phyloP scores from a whole-genome alignment of 30 jellyfish, hydroid and myxozoan species.

The Clytia hemisphaerica region DNA sequence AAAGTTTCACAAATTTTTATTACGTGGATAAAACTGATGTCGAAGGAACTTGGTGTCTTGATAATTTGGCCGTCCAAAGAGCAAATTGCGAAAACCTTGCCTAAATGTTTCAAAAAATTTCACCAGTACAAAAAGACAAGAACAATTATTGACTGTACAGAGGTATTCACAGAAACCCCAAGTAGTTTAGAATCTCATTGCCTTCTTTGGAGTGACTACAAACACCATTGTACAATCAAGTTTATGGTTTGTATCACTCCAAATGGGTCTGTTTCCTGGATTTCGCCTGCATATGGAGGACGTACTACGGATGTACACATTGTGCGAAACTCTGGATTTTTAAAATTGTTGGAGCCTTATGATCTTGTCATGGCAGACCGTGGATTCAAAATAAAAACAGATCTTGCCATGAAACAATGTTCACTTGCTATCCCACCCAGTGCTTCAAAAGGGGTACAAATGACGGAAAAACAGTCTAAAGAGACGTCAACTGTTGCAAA shows the following conservation, averaged over 20 bases:
- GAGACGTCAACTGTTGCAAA: constrained; percentile 35
- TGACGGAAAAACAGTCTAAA: constrained; percentile 10
- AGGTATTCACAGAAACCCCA: constrained; percentile 36
- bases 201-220: constrained; percentile 31
- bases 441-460: constrained; percentile 33
- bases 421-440: constrained; percentile 33
- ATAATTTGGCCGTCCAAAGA: constrained; percentile 35
- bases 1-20: constrained; percentile 21
- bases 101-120: constrained; percentile 26
- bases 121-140: constrained; percentile 8
- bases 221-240: constrained; percentile 27
- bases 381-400: constrained; percentile 34
- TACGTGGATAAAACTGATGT: constrained; percentile 24
- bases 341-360: constrained; percentile 33
- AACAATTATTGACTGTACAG: constrained; percentile 20
- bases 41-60: constrained; percentile 36
- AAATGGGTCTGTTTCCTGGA: constrained; percentile 22
- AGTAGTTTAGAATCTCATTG: constrained; percentile 30
- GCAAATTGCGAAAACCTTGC: constrained; percentile 30
- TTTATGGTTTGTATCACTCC: constrained; percentile 22
- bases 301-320: constrained; percentile 19
- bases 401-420: constrained; percentile 29
- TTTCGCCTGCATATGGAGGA: constrained; percentile 40
- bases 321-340: constrained; percentile 14
- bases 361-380: constrained; percentile 46